Base-by-base conservation (phyloP, 2,888 invertebrate species). In the Rhaphigaster nebulosa region DNA sequence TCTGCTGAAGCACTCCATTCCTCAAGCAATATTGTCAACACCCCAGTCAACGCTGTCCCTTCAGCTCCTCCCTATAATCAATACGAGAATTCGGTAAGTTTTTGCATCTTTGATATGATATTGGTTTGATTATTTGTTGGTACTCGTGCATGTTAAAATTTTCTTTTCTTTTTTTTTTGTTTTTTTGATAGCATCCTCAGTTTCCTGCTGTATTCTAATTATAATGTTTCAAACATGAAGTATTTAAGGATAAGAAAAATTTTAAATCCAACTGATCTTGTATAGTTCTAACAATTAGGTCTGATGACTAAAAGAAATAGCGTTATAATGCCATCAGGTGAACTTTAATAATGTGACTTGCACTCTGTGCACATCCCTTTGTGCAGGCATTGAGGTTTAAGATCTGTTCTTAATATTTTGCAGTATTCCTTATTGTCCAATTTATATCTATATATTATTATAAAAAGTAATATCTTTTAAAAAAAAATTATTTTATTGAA, bases 81-180 rank as follows among this genome's bases (percentile, higher is more conserved):
- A 50, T 90, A 88, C 38, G 91, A 91, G 88, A 91, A 91, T 91
- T 91, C 91, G 3, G 91, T 91, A 54, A 91, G 91, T 91, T 70
- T 90, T 41, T 80, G 56, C 20, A 34, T n/a, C 13, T 89, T 89
- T 23, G 26, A 34, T 38, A 23, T 29, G 18, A 5, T 76, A 89
- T 23, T 89, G 23, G 84, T 84, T 84, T 41, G 45, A n/a, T 13
- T 45, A n/a, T 84, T 84, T 84, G 45, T 45, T 84, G 84, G 45
- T 65, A 34, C 13, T 88, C 23, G 34, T 88, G 88, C 88, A 88
- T 88, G 54, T 34, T 56, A 26, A 41, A 41, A 60, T 65, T 88
- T 41, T 89, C 23, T 45, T 23, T 89, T n/a, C 76, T 41, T 52
- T 50, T 29, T 65, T 29, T 89, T 41, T 52, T 45, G 0, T 45